These are phyloP conservation scores for Hemibagrus wyckioides DNA, from an alignment of 2,113 vertebrate species.

Conservation along the genomic window DNA sequence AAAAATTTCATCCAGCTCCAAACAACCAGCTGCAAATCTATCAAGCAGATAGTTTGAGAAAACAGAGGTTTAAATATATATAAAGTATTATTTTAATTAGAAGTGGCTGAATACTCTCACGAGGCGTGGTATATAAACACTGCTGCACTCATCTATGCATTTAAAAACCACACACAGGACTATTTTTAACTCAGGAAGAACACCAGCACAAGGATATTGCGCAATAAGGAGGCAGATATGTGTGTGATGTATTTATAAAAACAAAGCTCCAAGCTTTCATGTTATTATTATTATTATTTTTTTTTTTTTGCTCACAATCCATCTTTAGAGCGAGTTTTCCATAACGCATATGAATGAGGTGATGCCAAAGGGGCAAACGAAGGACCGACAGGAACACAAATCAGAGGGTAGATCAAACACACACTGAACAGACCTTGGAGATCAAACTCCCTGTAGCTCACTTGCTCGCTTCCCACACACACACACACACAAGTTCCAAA, in stretches of 20 bases:
- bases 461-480: background rate
- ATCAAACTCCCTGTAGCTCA: slow-evolving; percentile 42
- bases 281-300: no score
- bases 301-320: slow-evolving; percentile 31
- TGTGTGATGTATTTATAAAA: background rate
- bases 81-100: no score
- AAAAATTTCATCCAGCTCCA: background rate
- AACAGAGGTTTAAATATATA: no score
- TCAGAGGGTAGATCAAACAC: slow-evolving; percentile 50
- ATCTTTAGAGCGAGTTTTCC: slow-evolving; percentile 25
- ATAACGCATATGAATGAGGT: slow-evolving; percentile 45
- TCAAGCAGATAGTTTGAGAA: background rate
- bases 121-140: background rate
- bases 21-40: background rate
- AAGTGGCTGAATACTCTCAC: background rate
- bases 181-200: background rate
- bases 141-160: background rate
- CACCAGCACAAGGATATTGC: background rate
- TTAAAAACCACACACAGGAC: background rate
- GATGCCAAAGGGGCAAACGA: slow-evolving; percentile 15
- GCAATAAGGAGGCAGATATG: background rate
- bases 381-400: slow-evolving; percentile 43
- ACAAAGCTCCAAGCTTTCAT: slow-evolving; percentile 34
- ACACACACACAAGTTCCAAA: slow-evolving; percentile 45
- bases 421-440: slow-evolving; percentile 19